phyloP scores from a whole-genome alignment of 2,888 invertebrate genomes.

The Drosophila mayaguana region DNA sequence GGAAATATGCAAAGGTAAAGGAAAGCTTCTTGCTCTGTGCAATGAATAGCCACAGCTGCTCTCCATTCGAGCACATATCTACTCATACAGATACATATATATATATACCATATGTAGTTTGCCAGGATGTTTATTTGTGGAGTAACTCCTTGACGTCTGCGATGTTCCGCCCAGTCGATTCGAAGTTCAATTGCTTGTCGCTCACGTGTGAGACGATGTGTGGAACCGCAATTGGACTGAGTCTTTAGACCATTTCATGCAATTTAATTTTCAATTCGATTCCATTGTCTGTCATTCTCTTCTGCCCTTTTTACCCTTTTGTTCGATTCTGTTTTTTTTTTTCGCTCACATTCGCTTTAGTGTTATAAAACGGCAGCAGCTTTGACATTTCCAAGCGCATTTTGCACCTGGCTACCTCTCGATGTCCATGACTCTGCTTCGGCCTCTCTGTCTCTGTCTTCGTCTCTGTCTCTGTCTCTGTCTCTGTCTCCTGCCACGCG shows the following conservation, averaged over 20 bases:
- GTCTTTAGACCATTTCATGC: slow-evolving; percentile 53
- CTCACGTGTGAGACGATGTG: slow-evolving; percentile 28
- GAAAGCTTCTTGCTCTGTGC: not conserved
- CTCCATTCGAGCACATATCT: not conserved
- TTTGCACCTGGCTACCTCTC: slow-evolving; percentile 65
- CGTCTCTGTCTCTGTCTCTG: not conserved
- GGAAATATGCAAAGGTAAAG: not conserved
- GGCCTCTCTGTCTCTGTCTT: not conserved
- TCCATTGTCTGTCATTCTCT: slow-evolving; percentile 52
- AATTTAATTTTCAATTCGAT: slow-evolving; percentile 74
- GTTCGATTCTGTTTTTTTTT: too few species aligned
- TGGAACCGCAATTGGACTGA: slow-evolving; percentile 25
- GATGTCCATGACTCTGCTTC: slow-evolving; percentile 10
- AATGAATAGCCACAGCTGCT: slow-evolving; percentile 1
- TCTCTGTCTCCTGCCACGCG: slow-evolving; percentile 25
- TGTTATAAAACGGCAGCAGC: slow-evolving; percentile 62
- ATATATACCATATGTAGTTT: not conserved
- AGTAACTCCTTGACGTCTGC: slow-evolving; percentile 21
- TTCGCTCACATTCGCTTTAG: slow-evolving; percentile 18
- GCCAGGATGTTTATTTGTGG: not conserved
- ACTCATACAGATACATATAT: not conserved
- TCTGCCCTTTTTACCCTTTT: not conserved
- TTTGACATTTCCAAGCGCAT: slow-evolving; percentile 76
- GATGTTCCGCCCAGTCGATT: slow-evolving; percentile 51
- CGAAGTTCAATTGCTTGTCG: slow-evolving; percentile 38